These are phyloP conservation scores for Patiria miniata DNA, from an alignment of 35 echinoderm and acorn worm genomes.

Conservation along the genomic window DNA sequence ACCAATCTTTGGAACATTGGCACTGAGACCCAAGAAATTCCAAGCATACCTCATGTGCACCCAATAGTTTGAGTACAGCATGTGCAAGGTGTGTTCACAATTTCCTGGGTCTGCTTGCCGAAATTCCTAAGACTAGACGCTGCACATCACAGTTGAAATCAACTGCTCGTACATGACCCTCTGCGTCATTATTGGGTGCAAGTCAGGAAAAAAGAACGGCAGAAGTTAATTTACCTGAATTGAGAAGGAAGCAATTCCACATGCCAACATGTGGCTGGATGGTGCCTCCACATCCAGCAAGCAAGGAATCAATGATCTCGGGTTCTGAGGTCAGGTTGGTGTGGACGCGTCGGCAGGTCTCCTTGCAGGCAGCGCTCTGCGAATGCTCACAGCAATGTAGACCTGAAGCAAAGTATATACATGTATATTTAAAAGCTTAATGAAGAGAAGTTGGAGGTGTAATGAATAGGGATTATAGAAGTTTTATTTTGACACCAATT, in stretches of 20 bases:
- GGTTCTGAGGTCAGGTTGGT: slow-evolving; percentile 66
- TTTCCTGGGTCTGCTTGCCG: too few species aligned
- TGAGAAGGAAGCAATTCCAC: slow-evolving; percentile 87
- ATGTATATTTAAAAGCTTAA: neutral
- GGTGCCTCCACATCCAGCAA: slow-evolving; percentile 51
- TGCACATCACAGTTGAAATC: too few species aligned
- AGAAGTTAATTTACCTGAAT: slow-evolving; percentile 45
- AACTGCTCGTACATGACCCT: too few species aligned
- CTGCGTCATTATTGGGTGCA: neutral
- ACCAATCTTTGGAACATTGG: too few species aligned
- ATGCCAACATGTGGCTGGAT: slow-evolving; percentile 61
- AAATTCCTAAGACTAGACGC: too few species aligned
- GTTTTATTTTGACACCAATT: too few species aligned
- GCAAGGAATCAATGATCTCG: slow-evolving; percentile 68
- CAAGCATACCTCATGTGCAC: too few species aligned
- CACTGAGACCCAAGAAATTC: too few species aligned
- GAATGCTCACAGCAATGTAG: slow-evolving; percentile 91
- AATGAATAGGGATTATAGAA: too few species aligned
- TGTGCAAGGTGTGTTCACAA: too few species aligned
- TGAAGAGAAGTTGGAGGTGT: too few species aligned
- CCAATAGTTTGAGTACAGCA: too few species aligned
- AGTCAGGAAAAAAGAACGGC: neutral
- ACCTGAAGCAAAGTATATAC: slow-evolving; percentile 41
- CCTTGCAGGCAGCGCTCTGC: slow-evolving; percentile 43
- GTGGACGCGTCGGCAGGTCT: slow-evolving; percentile 59